Evolutionary conservation across 1,140 invertebrate genomes (phyloP).

Genomic region (Anoplolepis gracilipes): DNA sequence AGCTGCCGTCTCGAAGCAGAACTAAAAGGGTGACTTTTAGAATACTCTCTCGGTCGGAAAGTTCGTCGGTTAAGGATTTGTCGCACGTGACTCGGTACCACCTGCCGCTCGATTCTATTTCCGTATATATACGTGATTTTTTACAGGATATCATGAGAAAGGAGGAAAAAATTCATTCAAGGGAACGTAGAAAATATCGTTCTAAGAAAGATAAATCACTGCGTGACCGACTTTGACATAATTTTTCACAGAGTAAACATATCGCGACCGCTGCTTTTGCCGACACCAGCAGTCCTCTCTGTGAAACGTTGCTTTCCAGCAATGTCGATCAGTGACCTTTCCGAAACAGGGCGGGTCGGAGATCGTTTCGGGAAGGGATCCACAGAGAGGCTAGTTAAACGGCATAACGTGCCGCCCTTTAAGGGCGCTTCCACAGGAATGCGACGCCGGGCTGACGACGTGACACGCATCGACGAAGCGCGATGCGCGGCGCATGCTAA

Average conservation of each 20-base stretch:
- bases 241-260: conserved; percentile 8
- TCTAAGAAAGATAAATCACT: background rate
- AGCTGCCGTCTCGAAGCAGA: conserved; percentile 24
- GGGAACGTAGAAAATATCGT: background rate
- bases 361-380: conserved; percentile 50
- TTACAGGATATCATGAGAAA: background rate
- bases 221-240: conserved; percentile 10
- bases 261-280: background rate
- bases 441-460: conserved; percentile 70
- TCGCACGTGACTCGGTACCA: conserved; percentile 13
- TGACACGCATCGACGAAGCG: conserved; percentile 75
- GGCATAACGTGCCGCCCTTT: conserved; percentile 75
- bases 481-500: conserved; percentile 73
- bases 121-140: background rate
- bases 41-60: conserved; percentile 43
- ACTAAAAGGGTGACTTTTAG: conserved; percentile 49
- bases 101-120: conserved; percentile 31
- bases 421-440: conserved; percentile 72
- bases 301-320: conserved; percentile 12
- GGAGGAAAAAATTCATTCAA: background rate
- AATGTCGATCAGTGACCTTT: conserved; percentile 55
- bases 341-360: conserved; percentile 47
- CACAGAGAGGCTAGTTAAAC: conserved; percentile 70
- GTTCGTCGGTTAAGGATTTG: conserved; percentile 46
- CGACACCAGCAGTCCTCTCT: background rate